A percentile compares a stretch with the other conserved stretches of the same genome.
Evolutionary conservation across 2,113 vertebrate genomes (phyloP).

Genomic region (Excalfactoria chinensis): DNA sequence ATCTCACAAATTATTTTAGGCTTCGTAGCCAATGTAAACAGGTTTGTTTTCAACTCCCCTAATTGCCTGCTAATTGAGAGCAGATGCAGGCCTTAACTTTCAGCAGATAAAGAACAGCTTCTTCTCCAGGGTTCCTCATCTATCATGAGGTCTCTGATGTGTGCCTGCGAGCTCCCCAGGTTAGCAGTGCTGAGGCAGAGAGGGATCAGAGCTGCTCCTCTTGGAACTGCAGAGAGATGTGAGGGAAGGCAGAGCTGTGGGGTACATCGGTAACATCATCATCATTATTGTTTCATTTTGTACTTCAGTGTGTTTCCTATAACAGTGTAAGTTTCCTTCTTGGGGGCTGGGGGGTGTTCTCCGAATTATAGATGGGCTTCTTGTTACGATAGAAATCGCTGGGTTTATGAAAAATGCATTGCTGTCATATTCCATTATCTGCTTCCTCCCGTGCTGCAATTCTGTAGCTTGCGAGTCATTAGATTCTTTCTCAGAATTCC

Average conservation of each 20-base stretch:
- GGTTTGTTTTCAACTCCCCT: conserved; percentile 71
- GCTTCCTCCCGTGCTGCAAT: conserved; percentile 66
- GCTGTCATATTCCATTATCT: conserved; percentile 70
- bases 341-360: neutral
- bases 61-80: conserved; percentile 66
- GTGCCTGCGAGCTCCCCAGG: neutral
- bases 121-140: conserved; percentile 12
- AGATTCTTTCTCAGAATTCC: conserved; percentile 61
- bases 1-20: conserved; percentile 75
- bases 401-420: conserved; percentile 70
- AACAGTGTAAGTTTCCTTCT: conserved; percentile 23
- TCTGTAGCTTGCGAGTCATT: conserved; percentile 68
- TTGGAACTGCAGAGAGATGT: conserved; percentile 9
- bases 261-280: conserved; percentile 65
- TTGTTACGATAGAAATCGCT: conserved; percentile 53
- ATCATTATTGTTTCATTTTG: conserved; percentile 61
- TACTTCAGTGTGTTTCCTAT: conserved; percentile 52
- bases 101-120: conserved; percentile 47
- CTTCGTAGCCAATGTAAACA: conserved; percentile 67
- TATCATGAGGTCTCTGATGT: neutral
- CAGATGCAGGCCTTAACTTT: conserved; percentile 59
- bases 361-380: conserved; percentile 60
- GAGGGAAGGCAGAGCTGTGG: conserved; percentile 51
- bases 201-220: neutral
- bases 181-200: neutral